These are phyloP conservation scores for Drosophila maculinotata DNA, from an alignment of 2,888 invertebrate genomes.

Conservation along the genomic window DNA sequence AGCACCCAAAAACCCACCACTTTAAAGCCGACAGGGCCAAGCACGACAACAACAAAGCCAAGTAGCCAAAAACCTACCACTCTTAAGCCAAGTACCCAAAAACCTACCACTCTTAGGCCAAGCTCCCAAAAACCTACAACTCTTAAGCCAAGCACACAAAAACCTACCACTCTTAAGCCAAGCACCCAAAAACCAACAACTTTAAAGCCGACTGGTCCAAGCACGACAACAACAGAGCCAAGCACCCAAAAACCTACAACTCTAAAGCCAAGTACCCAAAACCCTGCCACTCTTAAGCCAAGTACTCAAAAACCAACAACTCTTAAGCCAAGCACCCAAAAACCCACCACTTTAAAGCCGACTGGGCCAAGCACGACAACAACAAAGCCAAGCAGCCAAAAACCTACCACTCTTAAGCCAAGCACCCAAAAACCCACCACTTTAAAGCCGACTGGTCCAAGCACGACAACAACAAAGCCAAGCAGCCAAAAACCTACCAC, in stretches of 20 bases:
- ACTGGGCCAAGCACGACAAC: neutral
- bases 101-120: neutral
- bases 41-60: too few species aligned
- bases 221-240: neutral
- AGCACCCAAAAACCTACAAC: neutral
- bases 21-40: neutral
- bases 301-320: neutral
- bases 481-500: conserved; percentile 5
- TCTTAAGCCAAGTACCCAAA: neutral
- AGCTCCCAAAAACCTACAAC: neutral
- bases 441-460: neutral
- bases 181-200: neutral
- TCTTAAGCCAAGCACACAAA: neutral
- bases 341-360: neutral
- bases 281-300: conserved; percentile 4
- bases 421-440: neutral
- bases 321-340: neutral
- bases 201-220: neutral
- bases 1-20: neutral
- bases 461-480: neutral
- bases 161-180: neutral
- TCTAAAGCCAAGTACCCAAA: neutral
- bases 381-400: neutral
- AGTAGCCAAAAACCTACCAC: neutral
- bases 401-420: neutral